These are phyloP conservation scores for Trichonephila inaurata DNA, from an alignment of 1,140 invertebrate species.

Conservation along the genomic window DNA sequence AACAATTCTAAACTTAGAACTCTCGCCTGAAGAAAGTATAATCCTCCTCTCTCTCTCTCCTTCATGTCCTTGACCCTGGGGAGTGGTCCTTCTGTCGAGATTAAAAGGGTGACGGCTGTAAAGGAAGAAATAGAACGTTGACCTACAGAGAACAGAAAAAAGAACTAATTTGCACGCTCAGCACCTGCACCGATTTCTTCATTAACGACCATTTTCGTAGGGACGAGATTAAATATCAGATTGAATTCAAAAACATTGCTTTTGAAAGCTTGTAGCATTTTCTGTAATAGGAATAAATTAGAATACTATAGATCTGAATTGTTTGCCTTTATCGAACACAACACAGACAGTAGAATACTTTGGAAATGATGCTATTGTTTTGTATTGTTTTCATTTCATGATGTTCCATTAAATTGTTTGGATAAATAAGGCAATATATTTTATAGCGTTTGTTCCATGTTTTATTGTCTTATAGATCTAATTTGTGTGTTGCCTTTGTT, in stretches of 20 bases:
- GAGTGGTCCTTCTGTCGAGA: slow-evolving; percentile 33
- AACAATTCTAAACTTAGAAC: no score
- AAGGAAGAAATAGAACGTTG: slow-evolving; percentile 31
- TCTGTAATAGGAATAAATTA: neutral
- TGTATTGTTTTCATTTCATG: neutral
- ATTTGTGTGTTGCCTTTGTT: neutral
- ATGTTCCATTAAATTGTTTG: neutral
- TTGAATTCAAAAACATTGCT: neutral
- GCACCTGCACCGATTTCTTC: neutral
- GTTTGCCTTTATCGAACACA: neutral
- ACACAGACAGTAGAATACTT: neutral
- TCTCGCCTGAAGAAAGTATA: neutral
- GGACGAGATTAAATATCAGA: neutral
- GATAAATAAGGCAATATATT: slow-evolving; percentile 4
- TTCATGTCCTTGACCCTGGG: slow-evolving; percentile 35
- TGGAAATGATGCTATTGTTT: neutral
- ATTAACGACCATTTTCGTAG: neutral
- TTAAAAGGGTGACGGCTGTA: neutral
- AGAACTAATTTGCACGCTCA: neutral
- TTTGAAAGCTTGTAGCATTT: neutral
- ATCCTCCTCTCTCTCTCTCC: neutral
- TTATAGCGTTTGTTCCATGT: neutral
- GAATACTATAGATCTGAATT: neutral
- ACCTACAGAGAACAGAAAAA: slow-evolving; percentile 8
- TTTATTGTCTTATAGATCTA: neutral